Evolutionary conservation across 1,140 invertebrate genomes (phyloP), one percentile per base, ranked within the genome.

Genomic region (Drusus annulatus): DNA sequence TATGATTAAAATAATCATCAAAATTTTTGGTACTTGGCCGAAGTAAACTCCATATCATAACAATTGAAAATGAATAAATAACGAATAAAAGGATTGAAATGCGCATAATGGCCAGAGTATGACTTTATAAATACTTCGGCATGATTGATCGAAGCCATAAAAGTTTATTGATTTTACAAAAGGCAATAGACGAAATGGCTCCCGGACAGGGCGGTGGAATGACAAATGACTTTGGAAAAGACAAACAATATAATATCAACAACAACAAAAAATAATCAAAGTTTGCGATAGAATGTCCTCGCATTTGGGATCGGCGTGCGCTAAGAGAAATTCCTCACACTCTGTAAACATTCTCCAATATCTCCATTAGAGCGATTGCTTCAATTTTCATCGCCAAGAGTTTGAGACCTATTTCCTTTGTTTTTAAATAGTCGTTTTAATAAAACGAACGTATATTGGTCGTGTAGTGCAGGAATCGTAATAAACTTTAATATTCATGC

Each of bases 331-430:
- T 36, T 45, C 45, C 31, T 50, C 19, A 28, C 10, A 45, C 16
- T 50, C 17, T 45, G 50, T 76, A 80, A 79, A 76, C 77, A 76
- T 76, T 71, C 31, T 23, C 56, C 79, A 78, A 80, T 78, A 54
- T 80, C 31, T 82, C 81, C 81, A 82, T 82, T 82, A 80, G 80
- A 80, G 76, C 80, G 58, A 82, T 82, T 82, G 75, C 81, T 56
- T 74, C 56, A 45, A 45, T 45, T 45, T 45, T 45, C 36, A 62
- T 21, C 15, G 56, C 52, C 8, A 2, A 23, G 15, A 25, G 74
- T 45, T 15, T 51, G 17, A 74, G 16, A 23, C 56, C 50, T 1
- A 74, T 51, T 23, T 10, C 54, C 28, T 17, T 71, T 50, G 10
- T 45, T 45, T 45, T 45, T 45, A 45, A 45, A 45, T 45, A 45